phyloP scores from a whole-genome alignment of 2,113 vertebrate species.

The Eptesicus fuscus region DNA sequence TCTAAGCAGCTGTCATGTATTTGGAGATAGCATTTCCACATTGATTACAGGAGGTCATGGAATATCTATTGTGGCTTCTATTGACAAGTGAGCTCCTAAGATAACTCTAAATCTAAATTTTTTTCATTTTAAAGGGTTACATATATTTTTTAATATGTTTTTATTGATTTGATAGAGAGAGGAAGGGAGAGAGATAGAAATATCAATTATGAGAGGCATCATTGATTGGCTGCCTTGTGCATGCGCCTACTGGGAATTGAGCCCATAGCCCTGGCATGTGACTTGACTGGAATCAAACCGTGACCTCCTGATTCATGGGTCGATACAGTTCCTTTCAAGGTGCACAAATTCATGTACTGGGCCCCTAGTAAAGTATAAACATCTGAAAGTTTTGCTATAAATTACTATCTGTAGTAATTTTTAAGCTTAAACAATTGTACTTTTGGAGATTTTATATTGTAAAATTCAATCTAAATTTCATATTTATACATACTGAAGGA shows the following conservation, averaged over 20 bases:
- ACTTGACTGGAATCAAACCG: too few species aligned
- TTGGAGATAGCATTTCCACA: background rate
- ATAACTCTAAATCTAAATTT: background rate
- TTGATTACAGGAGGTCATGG: background rate
- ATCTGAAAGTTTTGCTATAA: background rate
- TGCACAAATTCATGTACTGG: too few species aligned
- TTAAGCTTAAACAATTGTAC: background rate
- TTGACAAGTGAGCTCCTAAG: background rate
- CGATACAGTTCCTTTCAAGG: too few species aligned
- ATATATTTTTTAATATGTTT: too few species aligned
- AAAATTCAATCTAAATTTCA: constrained; percentile 24
- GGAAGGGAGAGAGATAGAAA: too few species aligned
- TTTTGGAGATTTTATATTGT: constrained; percentile 27
- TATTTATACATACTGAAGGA: background rate
- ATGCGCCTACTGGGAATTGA: too few species aligned
- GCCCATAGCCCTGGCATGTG: too few species aligned
- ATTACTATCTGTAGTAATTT: background rate
- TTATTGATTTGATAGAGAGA: too few species aligned
- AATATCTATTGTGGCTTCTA: background rate
- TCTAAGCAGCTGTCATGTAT: background rate
- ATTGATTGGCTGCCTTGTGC: too few species aligned
- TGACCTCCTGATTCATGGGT: too few species aligned
- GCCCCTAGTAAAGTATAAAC: background rate
- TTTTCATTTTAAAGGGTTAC: background rate
- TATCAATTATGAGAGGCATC: too few species aligned